Evolutionary conservation across 1,140 invertebrate genomes (phyloP), one percentile per base, ranked within the genome.

Genomic region (Drosophila ambigua): DNA sequence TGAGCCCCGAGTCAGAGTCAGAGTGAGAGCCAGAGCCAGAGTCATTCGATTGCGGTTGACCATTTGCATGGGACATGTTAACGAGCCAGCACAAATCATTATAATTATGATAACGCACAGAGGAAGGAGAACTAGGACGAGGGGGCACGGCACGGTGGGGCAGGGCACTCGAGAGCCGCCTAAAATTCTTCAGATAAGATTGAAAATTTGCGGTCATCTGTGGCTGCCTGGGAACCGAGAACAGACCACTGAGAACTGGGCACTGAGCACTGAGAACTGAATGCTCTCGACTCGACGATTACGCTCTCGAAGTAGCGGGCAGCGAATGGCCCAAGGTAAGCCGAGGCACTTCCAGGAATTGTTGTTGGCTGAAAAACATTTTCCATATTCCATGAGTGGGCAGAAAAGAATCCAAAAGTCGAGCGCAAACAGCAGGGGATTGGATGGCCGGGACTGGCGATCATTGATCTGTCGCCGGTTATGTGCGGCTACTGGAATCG

Each of bases 191-290:
- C 11, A 65, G 65, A 71, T 69, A 71, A 71, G 67, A 71, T 71
- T 71, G 35, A 69, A 71, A 49, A 71, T 58, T 71, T 71, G 67
- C 67, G 67, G 67, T 71, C 64, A 68, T 68, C 65, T 66, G 39
- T 44, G 58, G 43, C n/a, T 39, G 26, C 35, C 35, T 39, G 35
- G 35, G 35, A 39, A 39, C 31, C 15, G 28, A 11, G 54, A 46
- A 15, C 31, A 16, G 16, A 16, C 0, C 16, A 16, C 16, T 16
- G 39, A n/a, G 26, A 20, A 52, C 24, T 20, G 49, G n/a, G 6
- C 15, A 16, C 50, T 31, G 46, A 51, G 24, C 15, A 24, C 24
- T 20, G 20, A 20, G 20, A 20, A 20, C 20, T 20, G 2, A 20
- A 20, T 20, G 1, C 20, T 20, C 20, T 64, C 16, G 31, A 4